These are phyloP conservation scores for Falco rusticolus DNA, from an alignment of 2,797 vertebrate species.

Conservation along the genomic window DNA sequence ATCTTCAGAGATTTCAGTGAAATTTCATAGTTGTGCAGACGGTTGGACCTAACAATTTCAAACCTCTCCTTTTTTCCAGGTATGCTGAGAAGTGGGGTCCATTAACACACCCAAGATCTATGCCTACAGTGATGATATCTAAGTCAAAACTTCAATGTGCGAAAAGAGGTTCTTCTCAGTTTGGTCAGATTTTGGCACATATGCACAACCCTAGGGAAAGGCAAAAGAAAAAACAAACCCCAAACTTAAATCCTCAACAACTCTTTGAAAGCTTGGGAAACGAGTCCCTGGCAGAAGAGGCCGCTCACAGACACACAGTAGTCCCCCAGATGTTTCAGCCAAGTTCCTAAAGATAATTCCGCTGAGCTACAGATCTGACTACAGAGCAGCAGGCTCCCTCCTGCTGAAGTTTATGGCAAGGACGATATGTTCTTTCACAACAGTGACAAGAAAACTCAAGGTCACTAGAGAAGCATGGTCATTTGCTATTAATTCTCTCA, in stretches of 20 bases:
- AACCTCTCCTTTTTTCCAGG: not conserved
- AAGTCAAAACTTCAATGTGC: not conserved
- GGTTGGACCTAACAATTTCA: not conserved
- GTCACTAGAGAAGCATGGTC: not conserved
- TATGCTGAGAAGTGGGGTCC: not conserved
- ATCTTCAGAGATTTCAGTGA: not conserved
- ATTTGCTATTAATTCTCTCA: not conserved
- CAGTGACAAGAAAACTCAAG: not conserved
- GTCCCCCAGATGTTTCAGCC: not conserved
- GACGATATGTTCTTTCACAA: not conserved
- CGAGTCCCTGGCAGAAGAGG: not conserved
- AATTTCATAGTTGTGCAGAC: not conserved
- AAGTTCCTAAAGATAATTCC: not conserved
- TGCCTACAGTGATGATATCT: not conserved
- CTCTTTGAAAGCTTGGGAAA: not conserved
- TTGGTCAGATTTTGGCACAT: not conserved
- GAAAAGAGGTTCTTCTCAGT: not conserved
- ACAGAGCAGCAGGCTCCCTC: not conserved
- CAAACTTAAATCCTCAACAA: not conserved
- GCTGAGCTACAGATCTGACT: not conserved
- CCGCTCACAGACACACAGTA: fast-evolving
- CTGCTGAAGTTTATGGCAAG: not conserved
- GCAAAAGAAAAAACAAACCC: not conserved
- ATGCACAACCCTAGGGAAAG: not conserved
- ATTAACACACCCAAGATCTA: not conserved